These are phyloP conservation scores for Neosilurus mollespiculum DNA, from an alignment of 2,797 vertebrate genomes.

Conservation along the genomic window DNA sequence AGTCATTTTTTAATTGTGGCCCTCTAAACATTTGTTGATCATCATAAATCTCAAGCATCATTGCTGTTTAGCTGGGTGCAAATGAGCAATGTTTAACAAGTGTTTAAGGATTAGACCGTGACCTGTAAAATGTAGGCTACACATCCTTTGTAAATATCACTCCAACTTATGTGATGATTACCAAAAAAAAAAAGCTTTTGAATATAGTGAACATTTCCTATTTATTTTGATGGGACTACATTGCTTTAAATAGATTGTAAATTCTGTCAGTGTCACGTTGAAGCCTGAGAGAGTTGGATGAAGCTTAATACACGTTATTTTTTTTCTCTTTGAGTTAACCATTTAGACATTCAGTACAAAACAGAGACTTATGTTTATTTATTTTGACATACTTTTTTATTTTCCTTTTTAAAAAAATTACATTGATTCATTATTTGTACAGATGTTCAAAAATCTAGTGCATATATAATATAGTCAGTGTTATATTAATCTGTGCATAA, in stretches of 20 bases:
- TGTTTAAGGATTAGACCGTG: too few relatives aligned
- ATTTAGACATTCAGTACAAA: slow-evolving; percentile 15
- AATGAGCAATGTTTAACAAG: too few relatives aligned
- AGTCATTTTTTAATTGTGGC: too few relatives aligned
- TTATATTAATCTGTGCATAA: slow-evolving; percentile 54
- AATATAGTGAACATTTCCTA: not conserved
- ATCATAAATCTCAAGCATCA: too few relatives aligned
- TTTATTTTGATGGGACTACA: slow-evolving; percentile 53
- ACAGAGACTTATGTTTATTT: slow-evolving; percentile 47
- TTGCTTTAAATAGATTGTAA: slow-evolving; percentile 72
- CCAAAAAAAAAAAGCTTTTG: slow-evolving; percentile 40
- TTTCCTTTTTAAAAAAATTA: slow-evolving; percentile 57
- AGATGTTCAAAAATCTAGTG: slow-evolving; percentile 32
- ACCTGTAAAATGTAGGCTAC: too few relatives aligned
- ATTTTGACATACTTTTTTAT: slow-evolving; percentile 44
- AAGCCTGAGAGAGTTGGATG: slow-evolving; percentile 55
- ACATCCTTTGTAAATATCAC: slow-evolving; percentile 24
- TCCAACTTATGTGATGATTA: slow-evolving; percentile 31
- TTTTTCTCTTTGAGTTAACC: slow-evolving; percentile 25
- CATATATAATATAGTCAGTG: too few relatives aligned
- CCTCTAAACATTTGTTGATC: too few relatives aligned
- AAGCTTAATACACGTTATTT: slow-evolving; percentile 57
- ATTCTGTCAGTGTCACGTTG: slow-evolving; percentile 62
- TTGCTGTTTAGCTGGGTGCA: too few relatives aligned
- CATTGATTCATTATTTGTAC: slow-evolving; percentile 61